Evolutionary conservation across 2,888 invertebrate genomes (phyloP).

Genomic region (Tipula helvola): DNA sequence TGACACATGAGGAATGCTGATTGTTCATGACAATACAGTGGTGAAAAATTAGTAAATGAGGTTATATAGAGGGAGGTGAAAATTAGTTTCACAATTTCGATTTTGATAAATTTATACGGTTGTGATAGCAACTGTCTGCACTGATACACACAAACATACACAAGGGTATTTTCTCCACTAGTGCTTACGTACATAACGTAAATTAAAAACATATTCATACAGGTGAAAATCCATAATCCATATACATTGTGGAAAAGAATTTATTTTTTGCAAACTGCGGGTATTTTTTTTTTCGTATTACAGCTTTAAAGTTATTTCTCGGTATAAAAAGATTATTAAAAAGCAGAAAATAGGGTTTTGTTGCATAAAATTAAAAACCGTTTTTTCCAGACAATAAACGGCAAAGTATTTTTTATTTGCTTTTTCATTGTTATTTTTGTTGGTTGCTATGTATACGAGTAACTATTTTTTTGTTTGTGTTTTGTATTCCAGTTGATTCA

Average conservation of each 20-base stretch:
- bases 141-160: background rate
- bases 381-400: background rate
- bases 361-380: background rate
- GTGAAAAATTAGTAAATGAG: background rate
- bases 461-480: too few relatives aligned
- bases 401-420: background rate
- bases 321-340: background rate
- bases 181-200: background rate
- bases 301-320: background rate
- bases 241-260: background rate
- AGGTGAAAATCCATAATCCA: background rate
- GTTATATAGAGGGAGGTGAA: background rate
- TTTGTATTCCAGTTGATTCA: too few relatives aligned
- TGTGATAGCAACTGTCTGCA: background rate
- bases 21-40: background rate
- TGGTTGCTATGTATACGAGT: background rate
- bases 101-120: background rate
- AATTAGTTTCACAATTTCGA: background rate
- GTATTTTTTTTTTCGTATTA: background rate
- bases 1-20: background rate
- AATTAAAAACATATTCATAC: background rate
- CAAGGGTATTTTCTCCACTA: background rate
- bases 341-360: background rate
- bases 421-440: background rate
- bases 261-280: background rate